Base-by-base conservation (phyloP, 1,140 invertebrate species). In the Drosophila kurseongensis region DNA sequence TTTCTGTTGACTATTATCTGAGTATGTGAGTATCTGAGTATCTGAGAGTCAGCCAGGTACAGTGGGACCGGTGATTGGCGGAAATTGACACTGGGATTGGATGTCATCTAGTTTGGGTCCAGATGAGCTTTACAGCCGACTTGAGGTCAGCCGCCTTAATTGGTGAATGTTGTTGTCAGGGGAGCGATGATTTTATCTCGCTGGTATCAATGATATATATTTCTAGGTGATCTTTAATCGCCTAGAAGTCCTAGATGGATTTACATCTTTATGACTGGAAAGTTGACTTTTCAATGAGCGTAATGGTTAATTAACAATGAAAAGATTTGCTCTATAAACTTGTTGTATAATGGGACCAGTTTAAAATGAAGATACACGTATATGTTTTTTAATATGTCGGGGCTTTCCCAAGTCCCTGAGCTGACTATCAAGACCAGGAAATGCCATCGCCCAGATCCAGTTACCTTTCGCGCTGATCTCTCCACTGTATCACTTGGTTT, bases 161-260 rank as follows among this genome's bases (percentile, higher is more conserved):
- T 5, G 38, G 52, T 58, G 68, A 71, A 71, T 71, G 68, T 71
- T 71, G 68, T 71, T 71, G 67, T 68, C 41, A 0, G 66, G 61
- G 48, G 32, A 45, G 66, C 7, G 63, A 56, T 45, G 61, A 66
- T 50, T 48, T 42, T 38, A 52, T 27, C 12, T 27, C 13, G 10
- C 7, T 51, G 29, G 13, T 1, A 23, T 59, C 54, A 9, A 2
- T 16, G 13, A 42, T 35, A 18, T 16, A 42, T 23, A 12, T 2
- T 12, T 42, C 16, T 14, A 50, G 48, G 9, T 10, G 5, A n/a
- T 47, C 18, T 48, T 48, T 41, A 69, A 71, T 58, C 36, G 16
- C 29, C 65, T 41, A 29, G 52, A 36, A 29, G 65, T 71, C 65
- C 67, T 41, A 71, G 51, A 27, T 41, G 51, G 29, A 29, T 18